Evolutionary conservation across 1,140 invertebrate genomes (phyloP).

Genomic region (Campoletis sonorensis): DNA sequence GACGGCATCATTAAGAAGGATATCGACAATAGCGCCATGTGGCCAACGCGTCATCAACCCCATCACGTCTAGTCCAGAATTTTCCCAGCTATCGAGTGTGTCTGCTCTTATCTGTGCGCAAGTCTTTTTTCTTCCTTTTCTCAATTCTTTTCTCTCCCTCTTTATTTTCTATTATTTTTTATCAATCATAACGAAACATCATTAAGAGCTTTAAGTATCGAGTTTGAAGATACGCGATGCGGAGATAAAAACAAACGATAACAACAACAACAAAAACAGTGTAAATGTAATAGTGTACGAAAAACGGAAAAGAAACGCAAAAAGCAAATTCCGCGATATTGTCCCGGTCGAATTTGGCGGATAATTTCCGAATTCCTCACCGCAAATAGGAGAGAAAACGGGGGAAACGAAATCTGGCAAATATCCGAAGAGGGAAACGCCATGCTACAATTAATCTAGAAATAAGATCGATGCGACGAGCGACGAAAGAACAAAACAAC

Average conservation of each 20-base stretch:
- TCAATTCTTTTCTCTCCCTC: neutral
- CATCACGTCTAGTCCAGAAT: constrained; percentile 75
- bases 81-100: constrained; percentile 62
- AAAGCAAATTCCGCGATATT: constrained; percentile 14
- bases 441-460: constrained; percentile 14
- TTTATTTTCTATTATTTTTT: constrained; percentile 22
- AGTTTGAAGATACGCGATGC: constrained; percentile 59
- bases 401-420: neutral
- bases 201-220: constrained; percentile 74
- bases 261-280: too few species aligned
- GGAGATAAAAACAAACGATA: constrained; percentile 48
- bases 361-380: neutral
- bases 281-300: too few species aligned
- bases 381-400: neutral
- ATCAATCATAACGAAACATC: constrained; percentile 64
- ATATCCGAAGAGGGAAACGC: neutral
- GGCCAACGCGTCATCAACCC: constrained; percentile 72
- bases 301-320: neutral
- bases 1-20: constrained; percentile 15
- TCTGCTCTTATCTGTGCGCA: constrained; percentile 65
- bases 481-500: neutral
- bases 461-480: neutral
- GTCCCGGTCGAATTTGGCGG: neutral
- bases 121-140: constrained; percentile 52
- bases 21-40: constrained; percentile 40